These are phyloP conservation scores for Drosophila nigrodunni DNA, from an alignment of 1,140 invertebrate genomes.

Conservation along the genomic window DNA sequence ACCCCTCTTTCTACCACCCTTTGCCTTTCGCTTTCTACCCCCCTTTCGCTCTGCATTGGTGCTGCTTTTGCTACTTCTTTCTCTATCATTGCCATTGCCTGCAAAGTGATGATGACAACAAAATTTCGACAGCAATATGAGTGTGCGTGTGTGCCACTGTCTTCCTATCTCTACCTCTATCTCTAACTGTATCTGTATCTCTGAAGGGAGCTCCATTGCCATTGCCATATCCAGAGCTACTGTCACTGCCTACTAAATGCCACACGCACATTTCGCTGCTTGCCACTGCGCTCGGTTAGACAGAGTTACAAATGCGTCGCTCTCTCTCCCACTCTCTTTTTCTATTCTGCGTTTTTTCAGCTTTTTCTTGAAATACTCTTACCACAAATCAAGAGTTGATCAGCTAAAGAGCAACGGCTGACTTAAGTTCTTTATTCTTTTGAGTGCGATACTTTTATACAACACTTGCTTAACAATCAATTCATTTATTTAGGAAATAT, in stretches of 20 bases:
- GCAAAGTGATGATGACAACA: conserved; percentile 83
- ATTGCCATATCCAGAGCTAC: conserved; percentile 1
- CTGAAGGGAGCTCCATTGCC: conserved; percentile 3
- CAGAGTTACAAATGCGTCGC: conserved; percentile 75
- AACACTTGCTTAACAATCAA: no score
- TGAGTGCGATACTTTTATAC: no score
- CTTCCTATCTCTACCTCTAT: conserved; percentile 33
- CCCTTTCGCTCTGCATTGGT: neutral
- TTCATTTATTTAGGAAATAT: no score
- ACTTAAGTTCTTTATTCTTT: no score
- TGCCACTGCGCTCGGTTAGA: conserved; percentile 66
- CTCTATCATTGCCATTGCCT: conserved; percentile 24
- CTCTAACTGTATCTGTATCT: conserved; percentile 25
- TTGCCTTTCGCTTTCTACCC: conserved; percentile 4
- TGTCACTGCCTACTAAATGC: conserved; percentile 51
- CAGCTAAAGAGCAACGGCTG: no score
- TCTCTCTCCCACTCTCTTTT: conserved; percentile 20
- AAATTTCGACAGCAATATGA: conserved; percentile 63
- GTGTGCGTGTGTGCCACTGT: conserved; percentile 30
- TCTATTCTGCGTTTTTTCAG: neutral
- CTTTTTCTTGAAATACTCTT: conserved; percentile 9
- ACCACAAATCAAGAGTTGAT: neutral
- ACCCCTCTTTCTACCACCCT: conserved; percentile 1
- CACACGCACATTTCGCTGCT: conserved; percentile 73
- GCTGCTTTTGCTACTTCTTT: neutral